A percentile compares a stretch with the other conserved stretches of the same genome.
phyloP scores from a whole-genome alignment of 2,888 invertebrate genomes.

The Drosophila austrosaltans region DNA sequence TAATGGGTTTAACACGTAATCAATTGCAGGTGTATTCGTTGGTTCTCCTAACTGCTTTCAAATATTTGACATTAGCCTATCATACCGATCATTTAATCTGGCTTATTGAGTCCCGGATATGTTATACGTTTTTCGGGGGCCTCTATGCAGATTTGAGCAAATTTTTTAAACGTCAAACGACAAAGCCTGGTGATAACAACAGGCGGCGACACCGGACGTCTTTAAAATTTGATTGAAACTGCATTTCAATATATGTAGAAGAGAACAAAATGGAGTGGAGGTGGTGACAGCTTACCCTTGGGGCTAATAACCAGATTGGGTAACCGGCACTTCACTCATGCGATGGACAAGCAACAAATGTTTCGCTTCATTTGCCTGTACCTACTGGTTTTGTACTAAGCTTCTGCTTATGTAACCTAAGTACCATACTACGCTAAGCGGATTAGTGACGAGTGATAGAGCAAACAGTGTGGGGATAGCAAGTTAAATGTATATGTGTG shows the following conservation, averaged over 20 bases:
- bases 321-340: conserved; percentile 31
- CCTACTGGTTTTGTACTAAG: conserved; percentile 1
- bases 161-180: conserved; percentile 37
- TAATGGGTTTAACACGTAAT: conserved; percentile 32
- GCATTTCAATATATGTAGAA: conserved; percentile 17
- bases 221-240: conserved; percentile 51
- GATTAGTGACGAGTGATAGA: conserved; percentile 46
- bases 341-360: conserved; percentile 48
- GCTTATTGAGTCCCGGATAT: conserved; percentile 50
- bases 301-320: conserved; percentile 57
- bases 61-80: conserved; percentile 43
- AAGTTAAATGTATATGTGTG: background rate
- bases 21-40: conserved; percentile 48
- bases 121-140: conserved; percentile 62
- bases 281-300: background rate
- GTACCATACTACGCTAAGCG: conserved; percentile 45
- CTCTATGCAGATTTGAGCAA: conserved; percentile 54
- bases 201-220: conserved; percentile 28
- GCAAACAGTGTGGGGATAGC: background rate
- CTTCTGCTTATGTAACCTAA: conserved; percentile 34
- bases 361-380: conserved; percentile 55
- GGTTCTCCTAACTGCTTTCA: conserved; percentile 43
- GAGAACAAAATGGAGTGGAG: conserved; percentile 24
- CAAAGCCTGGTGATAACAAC: background rate
- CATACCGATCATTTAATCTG: conserved; percentile 59